Evolutionary conservation across 2,888 invertebrate species (phyloP).

Genomic region (Agrenia bidenticulata): DNA sequence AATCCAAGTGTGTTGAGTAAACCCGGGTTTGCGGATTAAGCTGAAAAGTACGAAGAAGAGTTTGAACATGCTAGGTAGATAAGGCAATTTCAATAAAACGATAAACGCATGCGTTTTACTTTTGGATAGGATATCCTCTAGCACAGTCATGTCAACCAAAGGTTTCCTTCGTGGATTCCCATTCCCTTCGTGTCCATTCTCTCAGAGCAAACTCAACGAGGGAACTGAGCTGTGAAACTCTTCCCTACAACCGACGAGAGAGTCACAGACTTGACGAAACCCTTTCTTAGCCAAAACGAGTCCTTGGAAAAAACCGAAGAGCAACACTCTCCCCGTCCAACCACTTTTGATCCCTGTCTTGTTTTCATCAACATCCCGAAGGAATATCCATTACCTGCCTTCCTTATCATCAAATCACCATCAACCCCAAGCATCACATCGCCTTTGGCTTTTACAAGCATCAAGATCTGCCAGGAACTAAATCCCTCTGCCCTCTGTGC

Average conservation of each 20-base stretch:
- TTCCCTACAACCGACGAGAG: too few relatives aligned
- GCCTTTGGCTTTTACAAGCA: too few relatives aligned
- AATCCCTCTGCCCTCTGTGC: background rate
- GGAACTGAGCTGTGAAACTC: slow-evolving; percentile 1
- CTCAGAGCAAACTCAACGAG: slow-evolving; percentile 1
- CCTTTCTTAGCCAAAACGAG: too few relatives aligned
- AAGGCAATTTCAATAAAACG: slow-evolving; percentile 48
- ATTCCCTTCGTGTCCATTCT: background rate
- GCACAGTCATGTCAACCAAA: background rate
- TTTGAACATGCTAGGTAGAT: slow-evolving; percentile 25
- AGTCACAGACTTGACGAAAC: background rate
- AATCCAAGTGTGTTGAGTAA: slow-evolving; percentile 15
- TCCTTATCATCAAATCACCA: background rate
- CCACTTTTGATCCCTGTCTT: background rate
- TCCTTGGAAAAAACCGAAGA: background rate
- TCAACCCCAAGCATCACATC: background rate
- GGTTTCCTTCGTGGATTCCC: background rate
- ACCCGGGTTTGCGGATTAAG: slow-evolving; percentile 14
- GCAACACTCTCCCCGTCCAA: background rate
- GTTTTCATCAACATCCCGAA: background rate
- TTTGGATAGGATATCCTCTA: slow-evolving; percentile 2
- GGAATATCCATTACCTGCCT: background rate
- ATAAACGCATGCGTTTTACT: slow-evolving; percentile 48
- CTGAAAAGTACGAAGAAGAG: slow-evolving; percentile 21
- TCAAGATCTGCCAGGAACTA: background rate